phyloP scores from a whole-genome alignment of 1,140 invertebrate species.

The Achatina immaculata region DNA sequence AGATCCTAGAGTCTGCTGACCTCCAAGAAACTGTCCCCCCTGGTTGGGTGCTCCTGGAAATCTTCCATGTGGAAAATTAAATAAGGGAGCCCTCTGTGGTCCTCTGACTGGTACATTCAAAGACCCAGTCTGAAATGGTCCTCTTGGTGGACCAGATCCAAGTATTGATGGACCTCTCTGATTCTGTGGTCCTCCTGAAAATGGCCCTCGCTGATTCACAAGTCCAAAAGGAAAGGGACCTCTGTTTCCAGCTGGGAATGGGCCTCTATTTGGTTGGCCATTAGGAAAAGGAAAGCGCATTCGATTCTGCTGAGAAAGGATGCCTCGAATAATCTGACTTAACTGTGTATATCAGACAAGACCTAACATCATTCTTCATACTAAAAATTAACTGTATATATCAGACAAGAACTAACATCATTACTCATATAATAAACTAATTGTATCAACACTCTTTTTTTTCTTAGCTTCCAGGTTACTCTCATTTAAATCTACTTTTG shows the following conservation, averaged over 20 bases:
- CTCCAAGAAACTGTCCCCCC: neutral
- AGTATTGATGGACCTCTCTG: neutral
- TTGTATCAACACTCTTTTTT: too few species aligned
- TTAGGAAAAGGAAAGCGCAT: constrained; percentile 21
- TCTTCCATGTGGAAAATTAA: neutral
- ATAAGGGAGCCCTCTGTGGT: neutral
- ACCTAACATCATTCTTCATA: too few species aligned
- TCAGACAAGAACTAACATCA: too few species aligned
- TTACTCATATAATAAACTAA: too few species aligned
- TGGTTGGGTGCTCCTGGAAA: constrained; percentile 7
- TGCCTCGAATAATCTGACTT: neutral
- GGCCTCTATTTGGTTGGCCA: neutral
- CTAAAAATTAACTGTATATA: too few species aligned
- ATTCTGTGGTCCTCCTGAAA: neutral
- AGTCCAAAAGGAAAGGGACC: neutral
- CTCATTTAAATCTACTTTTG: too few species aligned
- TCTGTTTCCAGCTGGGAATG: neutral
- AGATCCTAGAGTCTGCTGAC: neutral
- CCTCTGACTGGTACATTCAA: neutral
- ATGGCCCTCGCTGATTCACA: neutral
- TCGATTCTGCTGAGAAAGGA: constrained; percentile 2
- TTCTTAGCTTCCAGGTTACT: too few species aligned
- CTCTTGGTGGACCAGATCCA: too few species aligned
- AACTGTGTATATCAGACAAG: neutral
- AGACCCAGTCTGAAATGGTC: neutral